Base-by-base conservation (phyloP, 2,113 vertebrate genomes). In the Tenrec ecaudatus region DNA sequence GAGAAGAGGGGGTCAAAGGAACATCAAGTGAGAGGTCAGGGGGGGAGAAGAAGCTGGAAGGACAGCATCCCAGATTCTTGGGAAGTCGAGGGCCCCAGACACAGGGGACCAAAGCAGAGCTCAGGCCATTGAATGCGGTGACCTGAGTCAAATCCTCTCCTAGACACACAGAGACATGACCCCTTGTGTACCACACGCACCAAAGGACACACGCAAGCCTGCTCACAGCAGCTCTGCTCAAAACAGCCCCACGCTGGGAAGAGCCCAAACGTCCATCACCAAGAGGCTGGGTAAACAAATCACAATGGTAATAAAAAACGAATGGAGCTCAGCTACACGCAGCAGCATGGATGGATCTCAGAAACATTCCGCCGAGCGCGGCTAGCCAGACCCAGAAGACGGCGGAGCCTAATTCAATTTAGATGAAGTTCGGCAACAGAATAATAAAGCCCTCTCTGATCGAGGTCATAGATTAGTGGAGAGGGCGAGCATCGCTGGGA, bases 201-300 rank as follows among this genome's bases (percentile, higher is more conserved):
- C 73, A 53, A 43, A n/a, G 31, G 36, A 86, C 43, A 62, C 11
- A 0, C 6, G 17, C 29, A 47, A 66, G 62, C 86, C 76, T 40
- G 66, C 31, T 80, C 38, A 11, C 3, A 71, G 82, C 25, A 79
- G 25, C 66, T 83, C 66, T 58, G 43, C 29, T 91, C 71, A 19
- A 36, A 60, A 75, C 1, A 89, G 64, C 47, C 85, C 14, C 77
- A 80, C 77, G n/a, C 58, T 31, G 81, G 92, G 91, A 83, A 82
- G 43, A 36, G 73, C 75, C 53, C 87, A 86, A 47, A 15, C 23
- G 73, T 17, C 88, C 68, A 57, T 73, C 66, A 9, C 10, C 16
- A 86, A 79, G 76, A 76, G 47, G 60, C 27, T 47, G 11, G 73
- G 62, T 93, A 80, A 84, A 75, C 40, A 73, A 84, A 73, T 36